A percentile compares a stretch with the other conserved stretches of the same genome.
Evolutionary conservation across 2,888 invertebrate genomes (phyloP).

Genomic region (Timandra comae): DNA sequence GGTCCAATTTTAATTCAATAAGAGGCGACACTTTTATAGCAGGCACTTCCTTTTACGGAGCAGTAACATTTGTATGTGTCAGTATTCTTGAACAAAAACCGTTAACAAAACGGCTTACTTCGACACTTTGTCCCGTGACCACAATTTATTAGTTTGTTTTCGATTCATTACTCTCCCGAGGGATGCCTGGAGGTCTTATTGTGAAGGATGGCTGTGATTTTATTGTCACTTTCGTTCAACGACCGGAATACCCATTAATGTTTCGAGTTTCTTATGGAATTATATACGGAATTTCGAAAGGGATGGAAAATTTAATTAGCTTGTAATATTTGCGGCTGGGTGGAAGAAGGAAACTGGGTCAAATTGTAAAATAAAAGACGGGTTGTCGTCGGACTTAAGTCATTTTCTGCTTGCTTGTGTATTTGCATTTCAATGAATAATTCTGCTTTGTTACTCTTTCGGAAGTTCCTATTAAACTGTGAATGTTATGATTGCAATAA

Average conservation of each 20-base stretch:
- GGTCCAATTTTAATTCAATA: conserved; percentile 2
- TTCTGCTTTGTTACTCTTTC: too few relatives aligned
- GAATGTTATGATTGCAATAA: too few relatives aligned
- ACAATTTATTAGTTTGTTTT: conserved; percentile 50
- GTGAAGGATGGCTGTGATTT: conserved; percentile 38
- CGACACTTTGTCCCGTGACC: conserved; percentile 40
- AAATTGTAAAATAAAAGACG: too few relatives aligned
- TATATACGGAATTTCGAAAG: not conserved
- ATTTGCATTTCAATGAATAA: too few relatives aligned
- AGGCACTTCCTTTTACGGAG: conserved; percentile 15
- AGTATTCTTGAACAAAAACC: conserved; percentile 20
- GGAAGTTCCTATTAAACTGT: too few relatives aligned
- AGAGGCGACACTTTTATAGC: conserved; percentile 29
- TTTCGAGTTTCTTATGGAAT: conserved; percentile 9
- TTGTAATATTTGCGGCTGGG: too few relatives aligned
- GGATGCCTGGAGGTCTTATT: conserved; percentile 35
- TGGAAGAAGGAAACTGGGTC: too few relatives aligned
- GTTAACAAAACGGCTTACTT: conserved; percentile 25
- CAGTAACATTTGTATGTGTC: conserved; percentile 32
- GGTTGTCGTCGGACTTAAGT: too few relatives aligned
- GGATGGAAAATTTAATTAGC: not conserved
- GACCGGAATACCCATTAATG: conserved; percentile 15
- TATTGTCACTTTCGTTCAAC: conserved; percentile 40
- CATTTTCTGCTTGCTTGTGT: too few relatives aligned
- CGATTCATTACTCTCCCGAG: conserved; percentile 44